Evolutionary conservation across 2,113 vertebrate genomes (phyloP).

Genomic region (Erinaceus europaeus): DNA sequence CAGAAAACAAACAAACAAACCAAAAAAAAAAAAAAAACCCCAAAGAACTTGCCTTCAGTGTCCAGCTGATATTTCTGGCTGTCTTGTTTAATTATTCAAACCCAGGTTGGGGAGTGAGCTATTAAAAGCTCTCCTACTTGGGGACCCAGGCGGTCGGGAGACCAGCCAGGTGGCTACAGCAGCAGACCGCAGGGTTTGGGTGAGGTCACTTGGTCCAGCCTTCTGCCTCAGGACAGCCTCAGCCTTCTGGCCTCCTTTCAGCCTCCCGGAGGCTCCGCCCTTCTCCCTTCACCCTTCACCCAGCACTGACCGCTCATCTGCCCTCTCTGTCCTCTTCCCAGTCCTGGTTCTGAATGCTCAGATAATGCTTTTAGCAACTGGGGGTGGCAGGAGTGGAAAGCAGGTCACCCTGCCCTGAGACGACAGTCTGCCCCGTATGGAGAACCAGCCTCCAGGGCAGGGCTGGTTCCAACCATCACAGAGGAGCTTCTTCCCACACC

Average conservation of each 20-base stretch:
- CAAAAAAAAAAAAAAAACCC: no score
- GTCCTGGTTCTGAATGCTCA: not conserved
- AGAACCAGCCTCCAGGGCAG: no score
- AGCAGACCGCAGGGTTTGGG: slow-evolving; percentile 49
- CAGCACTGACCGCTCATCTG: not conserved
- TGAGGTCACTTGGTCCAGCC: slow-evolving; percentile 46
- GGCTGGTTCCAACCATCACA: no score
- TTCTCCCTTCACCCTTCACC: not conserved
- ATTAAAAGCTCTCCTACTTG: slow-evolving; percentile 70
- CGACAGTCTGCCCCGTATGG: no score
- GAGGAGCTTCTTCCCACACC: no score
- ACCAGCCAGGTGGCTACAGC: slow-evolving; percentile 55
- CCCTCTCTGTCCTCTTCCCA: not conserved
- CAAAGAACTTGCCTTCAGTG: slow-evolving; percentile 65
- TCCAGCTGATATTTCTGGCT: slow-evolving; percentile 75
- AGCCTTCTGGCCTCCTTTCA: not conserved
- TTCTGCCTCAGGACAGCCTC: not conserved
- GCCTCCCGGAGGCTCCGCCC: not conserved
- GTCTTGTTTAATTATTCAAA: slow-evolving; percentile 77
- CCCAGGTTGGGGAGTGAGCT: slow-evolving; percentile 66
- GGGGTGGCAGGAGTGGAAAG: no score
- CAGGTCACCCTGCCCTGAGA: no score
- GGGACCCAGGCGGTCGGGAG: slow-evolving; percentile 70
- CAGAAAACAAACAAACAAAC: no score
- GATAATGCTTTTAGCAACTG: not conserved